A percentile compares a stretch with the other conserved stretches of the same genome.
phyloP scores from a whole-genome alignment of 2,797 vertebrate genomes.

The Alosa sapidissima region DNA sequence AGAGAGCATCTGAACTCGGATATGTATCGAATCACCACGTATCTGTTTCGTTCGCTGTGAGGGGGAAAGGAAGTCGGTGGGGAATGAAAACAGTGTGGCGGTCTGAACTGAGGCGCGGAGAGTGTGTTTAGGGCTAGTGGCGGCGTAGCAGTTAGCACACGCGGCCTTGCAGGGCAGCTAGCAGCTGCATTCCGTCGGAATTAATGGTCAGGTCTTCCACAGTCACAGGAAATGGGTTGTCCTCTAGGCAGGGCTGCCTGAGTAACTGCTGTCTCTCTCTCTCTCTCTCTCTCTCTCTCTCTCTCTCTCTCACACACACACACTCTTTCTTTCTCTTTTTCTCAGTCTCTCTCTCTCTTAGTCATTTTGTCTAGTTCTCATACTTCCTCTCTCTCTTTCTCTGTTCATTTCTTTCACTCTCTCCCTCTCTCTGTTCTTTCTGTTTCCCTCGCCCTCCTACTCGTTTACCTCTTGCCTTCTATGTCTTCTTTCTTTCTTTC shows the following conservation, averaged over 20 bases:
- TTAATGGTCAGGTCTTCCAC: constrained; percentile 58
- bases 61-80: constrained; percentile 30
- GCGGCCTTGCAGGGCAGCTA: constrained; percentile 51
- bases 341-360: neutral
- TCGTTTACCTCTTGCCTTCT: neutral
- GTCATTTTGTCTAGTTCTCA: neutral
- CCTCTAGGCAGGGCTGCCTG: constrained; percentile 59
- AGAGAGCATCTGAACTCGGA: neutral
- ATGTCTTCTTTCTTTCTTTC: neutral
- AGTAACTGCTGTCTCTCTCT: constrained; percentile 29
- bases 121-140: constrained; percentile 62
- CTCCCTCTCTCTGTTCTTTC: neutral
- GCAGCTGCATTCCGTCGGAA: constrained; percentile 74
- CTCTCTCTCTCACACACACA: neutral
- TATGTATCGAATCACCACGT: neutral
- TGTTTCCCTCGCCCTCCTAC: neutral
- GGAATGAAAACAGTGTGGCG: constrained; percentile 20
- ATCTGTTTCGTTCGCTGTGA: neutral
- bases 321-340: neutral
- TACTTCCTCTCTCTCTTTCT: neutral
- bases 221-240: constrained; percentile 60
- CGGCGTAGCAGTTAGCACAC: constrained; percentile 50
- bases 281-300: constrained; percentile 18
- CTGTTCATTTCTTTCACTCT: neutral
- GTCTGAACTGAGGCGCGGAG: constrained; percentile 40